Evolutionary conservation across 2,113 vertebrate genomes (phyloP).

Genomic region (Gracilinanus agilis): DNA sequence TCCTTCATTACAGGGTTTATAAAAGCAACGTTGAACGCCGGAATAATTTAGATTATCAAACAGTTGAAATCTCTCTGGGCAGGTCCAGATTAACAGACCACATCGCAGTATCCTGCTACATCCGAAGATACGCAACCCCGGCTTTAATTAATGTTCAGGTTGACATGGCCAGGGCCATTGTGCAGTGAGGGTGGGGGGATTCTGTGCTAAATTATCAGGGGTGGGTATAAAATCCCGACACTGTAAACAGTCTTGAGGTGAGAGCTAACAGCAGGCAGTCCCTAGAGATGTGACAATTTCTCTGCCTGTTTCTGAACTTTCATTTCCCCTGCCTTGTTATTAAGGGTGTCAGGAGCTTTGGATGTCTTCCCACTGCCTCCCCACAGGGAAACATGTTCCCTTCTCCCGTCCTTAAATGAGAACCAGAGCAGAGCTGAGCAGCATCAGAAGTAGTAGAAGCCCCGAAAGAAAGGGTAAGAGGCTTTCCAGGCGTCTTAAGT

Average conservation of each 20-base stretch:
- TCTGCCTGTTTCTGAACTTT: constrained; percentile 16
- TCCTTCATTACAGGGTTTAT: neutral
- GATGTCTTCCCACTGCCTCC: neutral
- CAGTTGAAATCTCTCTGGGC: neutral
- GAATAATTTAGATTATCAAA: neutral
- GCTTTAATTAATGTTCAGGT: constrained; percentile 2
- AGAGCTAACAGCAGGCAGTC: neutral
- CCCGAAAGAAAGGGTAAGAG: neutral
- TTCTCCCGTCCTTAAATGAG: neutral
- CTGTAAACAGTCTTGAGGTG: neutral
- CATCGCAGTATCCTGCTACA: neutral
- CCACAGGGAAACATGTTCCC: neutral
- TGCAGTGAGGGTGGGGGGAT: neutral
- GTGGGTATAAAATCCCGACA: neutral
- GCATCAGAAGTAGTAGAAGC: neutral
- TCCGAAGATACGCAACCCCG: neutral
- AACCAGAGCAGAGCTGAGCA: neutral
- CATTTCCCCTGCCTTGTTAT: neutral
- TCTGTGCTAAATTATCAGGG: neutral
- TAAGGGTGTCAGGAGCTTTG: neutral
- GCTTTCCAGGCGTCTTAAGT: neutral
- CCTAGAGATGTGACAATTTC: neutral
- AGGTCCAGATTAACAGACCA: neutral
- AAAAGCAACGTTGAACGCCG: neutral
- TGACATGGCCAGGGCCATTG: neutral